phyloP scores from a whole-genome alignment of 2,113 vertebrate species.

The Pheucticus melanocephalus region DNA sequence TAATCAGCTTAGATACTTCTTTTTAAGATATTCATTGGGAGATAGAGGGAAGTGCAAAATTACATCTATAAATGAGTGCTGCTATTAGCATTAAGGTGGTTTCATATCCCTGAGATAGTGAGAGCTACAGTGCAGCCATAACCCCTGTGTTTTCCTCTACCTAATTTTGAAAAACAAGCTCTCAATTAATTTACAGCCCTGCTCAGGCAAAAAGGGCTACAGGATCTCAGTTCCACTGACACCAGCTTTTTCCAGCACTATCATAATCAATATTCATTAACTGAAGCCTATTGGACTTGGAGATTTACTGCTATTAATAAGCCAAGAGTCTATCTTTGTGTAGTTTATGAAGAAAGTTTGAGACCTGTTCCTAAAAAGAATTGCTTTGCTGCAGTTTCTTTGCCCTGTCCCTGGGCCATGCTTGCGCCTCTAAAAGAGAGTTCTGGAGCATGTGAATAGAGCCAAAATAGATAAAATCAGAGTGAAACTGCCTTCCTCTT shows the following conservation, averaged over 20 bases:
- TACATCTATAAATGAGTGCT: background rate
- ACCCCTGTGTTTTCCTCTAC: background rate
- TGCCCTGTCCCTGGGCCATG: background rate
- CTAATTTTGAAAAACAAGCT: background rate
- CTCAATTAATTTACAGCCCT: background rate
- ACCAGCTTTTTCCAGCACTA: background rate
- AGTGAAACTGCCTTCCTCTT: background rate
- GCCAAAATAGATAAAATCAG: background rate
- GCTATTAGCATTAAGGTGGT: background rate
- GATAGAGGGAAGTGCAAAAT: background rate
- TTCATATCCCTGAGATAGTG: background rate
- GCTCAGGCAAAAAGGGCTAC: background rate
- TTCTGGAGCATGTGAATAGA: background rate
- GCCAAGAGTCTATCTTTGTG: background rate
- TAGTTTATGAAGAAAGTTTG: background rate
- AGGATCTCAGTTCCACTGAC: background rate
- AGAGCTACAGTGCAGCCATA: background rate
- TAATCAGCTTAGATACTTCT: background rate
- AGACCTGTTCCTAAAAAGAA: background rate
- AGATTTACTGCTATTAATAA: conserved; percentile 20
- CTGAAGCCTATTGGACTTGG: background rate
- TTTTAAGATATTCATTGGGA: background rate
- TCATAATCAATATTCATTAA: conserved; percentile 39
- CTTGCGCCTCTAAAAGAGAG: background rate
- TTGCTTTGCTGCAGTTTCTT: background rate